Conservation (phyloP, 2,113 vertebrate species). For the Erinaceus europaeus region DNA sequence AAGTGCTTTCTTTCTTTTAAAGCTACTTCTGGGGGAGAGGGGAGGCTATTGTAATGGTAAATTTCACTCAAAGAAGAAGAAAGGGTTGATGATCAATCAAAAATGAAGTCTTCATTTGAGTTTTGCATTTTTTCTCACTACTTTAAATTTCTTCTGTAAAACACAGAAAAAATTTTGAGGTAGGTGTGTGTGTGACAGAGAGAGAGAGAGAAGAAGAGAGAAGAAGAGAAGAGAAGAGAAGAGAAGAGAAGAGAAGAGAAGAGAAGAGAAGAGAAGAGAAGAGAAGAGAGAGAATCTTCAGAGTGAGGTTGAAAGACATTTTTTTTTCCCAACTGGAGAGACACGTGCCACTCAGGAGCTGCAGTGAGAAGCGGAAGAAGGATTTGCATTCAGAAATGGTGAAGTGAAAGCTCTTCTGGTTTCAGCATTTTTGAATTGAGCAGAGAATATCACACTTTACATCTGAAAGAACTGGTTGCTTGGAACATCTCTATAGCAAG, state of each 20-base stretch:
- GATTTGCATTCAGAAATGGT: not conserved
- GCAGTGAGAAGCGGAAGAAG: conserved; percentile 1
- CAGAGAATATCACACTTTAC: conserved; percentile 39
- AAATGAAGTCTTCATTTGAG: conserved; percentile 71
- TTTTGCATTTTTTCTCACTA: conserved; percentile 67
- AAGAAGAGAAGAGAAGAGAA: too few species aligned
- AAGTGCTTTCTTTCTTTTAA: conserved; percentile 86
- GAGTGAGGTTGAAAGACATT: not conserved
- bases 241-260: too few species aligned
- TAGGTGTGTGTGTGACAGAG: too few species aligned
- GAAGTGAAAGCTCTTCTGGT: not conserved
- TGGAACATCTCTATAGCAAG: not conserved
- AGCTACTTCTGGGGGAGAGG: conserved; percentile 88
- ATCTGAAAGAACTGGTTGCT: not conserved
- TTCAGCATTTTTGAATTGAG: conserved; percentile 13
- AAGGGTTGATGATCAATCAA: conserved; percentile 83
- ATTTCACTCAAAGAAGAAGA: conserved; percentile 83
- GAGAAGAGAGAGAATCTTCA: too few species aligned
- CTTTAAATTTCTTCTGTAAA: conserved; percentile 32
- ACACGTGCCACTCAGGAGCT: not conserved
- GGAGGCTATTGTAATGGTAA: conserved; percentile 95
- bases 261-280: too few species aligned
- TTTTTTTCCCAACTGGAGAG: not conserved
- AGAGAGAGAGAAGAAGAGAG: too few species aligned
- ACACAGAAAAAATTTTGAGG: not conserved